Conservation (phyloP, 1,140 invertebrate species). For the Temnothorax longispinosus region DNA sequence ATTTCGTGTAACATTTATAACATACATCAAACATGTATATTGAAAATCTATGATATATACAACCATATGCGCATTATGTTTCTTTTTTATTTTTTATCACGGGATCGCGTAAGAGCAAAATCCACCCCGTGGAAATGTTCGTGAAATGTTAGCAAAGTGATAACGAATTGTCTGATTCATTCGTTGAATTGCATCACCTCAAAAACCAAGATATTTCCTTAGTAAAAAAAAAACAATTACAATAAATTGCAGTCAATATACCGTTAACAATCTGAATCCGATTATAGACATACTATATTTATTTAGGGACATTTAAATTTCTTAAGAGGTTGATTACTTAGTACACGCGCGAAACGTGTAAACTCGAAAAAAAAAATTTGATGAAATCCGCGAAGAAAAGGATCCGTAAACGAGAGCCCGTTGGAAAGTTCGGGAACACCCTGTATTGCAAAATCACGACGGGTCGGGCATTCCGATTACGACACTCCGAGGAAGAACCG, state of each 20-base stretch:
- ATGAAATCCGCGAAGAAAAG: not conserved
- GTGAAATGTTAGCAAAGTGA: not conserved
- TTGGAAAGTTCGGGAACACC: not conserved
- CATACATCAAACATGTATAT: too few relatives aligned
- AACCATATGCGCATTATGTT: not conserved
- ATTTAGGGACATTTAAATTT: not conserved
- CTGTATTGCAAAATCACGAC: conserved; percentile 29
- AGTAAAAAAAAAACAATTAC: not conserved
- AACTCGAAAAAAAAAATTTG: not conserved
- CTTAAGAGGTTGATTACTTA: not conserved
- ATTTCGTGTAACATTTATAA: not conserved
- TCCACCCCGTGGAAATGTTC: not conserved
- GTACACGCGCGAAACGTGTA: not conserved
- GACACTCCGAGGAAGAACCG: conserved; percentile 25
- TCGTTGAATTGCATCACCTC: not conserved
- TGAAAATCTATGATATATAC: too few relatives aligned
- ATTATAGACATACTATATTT: not conserved
- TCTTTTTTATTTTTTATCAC: not conserved
- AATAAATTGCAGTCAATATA: not conserved
- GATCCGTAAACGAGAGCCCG: not conserved
- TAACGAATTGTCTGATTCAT: not conserved
- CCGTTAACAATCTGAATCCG: not conserved
- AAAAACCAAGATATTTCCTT: not conserved
- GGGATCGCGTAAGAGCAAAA: not conserved
- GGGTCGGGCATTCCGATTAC: conserved; percentile 37